Percentiles rank a stretch among this genome's conserved stretches.
phyloP scores from a whole-genome alignment of 92 coral and sea anemone species.

The Pocillopora grandis region DNA sequence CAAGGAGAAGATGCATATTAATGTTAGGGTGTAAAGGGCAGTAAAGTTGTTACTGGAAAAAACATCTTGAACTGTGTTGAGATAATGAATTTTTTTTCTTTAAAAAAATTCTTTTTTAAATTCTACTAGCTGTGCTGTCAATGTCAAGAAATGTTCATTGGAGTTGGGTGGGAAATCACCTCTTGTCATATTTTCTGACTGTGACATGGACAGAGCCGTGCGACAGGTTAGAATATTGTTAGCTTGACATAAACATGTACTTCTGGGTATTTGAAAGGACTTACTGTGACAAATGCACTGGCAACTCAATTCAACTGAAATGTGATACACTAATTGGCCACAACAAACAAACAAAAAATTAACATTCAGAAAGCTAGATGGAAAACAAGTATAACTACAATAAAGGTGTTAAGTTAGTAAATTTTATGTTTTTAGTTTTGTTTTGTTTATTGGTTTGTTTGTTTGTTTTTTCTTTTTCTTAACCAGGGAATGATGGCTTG shows the following conservation, averaged over 20 bases:
- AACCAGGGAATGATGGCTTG: slow-evolving; percentile 96
- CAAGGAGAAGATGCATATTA: no score
- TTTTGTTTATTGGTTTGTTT: not conserved
- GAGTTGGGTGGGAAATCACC: slow-evolving; percentile 99
- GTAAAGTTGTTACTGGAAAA: no score
- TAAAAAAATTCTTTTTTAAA: not conserved
- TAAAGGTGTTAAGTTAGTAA: no score
- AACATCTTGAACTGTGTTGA: not conserved
- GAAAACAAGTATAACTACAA: no score
- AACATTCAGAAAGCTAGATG: not conserved
- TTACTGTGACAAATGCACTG: no score
- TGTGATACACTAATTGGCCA: not conserved
- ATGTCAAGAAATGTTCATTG: slow-evolving; percentile 88
- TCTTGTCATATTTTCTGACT: slow-evolving; percentile 86
- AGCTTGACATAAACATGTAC: not conserved
- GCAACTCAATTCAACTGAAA: no score
- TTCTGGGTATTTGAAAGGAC: no score
- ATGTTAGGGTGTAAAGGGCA: no score
- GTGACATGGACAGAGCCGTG: slow-evolving; percentile 98
- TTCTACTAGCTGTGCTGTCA: slow-evolving; percentile 87
- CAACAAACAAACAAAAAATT: not conserved
- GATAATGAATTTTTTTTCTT: not conserved
- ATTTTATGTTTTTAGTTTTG: not conserved
- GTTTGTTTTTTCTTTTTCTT: no score
- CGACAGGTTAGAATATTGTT: slow-evolving; percentile 68